Evolutionary conservation across 2,797 vertebrate genomes (phyloP).

Genomic region (Lacerta agilis): DNA sequence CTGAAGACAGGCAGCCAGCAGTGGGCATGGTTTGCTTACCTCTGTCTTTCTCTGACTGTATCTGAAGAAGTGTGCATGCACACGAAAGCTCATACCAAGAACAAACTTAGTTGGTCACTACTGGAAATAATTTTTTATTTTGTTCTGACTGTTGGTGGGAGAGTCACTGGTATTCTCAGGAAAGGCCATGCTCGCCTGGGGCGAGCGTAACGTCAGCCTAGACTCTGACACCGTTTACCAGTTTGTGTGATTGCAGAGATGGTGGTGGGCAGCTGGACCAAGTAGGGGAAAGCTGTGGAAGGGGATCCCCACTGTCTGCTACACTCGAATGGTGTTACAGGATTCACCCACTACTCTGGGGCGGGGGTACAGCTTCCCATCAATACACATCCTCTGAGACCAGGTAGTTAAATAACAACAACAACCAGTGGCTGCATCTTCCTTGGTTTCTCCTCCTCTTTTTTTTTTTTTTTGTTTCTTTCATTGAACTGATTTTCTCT

Average conservation of each 20-base stretch:
- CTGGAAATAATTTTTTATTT: too few species aligned
- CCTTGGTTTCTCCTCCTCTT: conserved; percentile 52
- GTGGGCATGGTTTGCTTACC: background rate
- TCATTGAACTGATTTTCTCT: conserved; percentile 69
- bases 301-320: background rate
- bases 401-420: background rate
- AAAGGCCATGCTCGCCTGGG: too few species aligned
- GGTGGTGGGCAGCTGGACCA: background rate
- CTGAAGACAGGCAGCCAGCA: background rate
- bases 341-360: background rate
- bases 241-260: background rate
- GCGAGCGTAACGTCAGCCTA: background rate
- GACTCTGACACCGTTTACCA: background rate
- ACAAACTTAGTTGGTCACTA: too few species aligned
- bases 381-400: background rate
- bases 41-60: background rate
- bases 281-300: background rate
- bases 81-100: too few species aligned
- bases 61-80: too few species aligned
- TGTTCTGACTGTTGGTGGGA: background rate
- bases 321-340: background rate
- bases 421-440: conserved; percentile 11
- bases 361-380: conserved; percentile 57
- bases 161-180: background rate
- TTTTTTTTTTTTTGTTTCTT: conserved; percentile 53